Conservation (phyloP, 2,888 invertebrate genomes). For the Epinotia bilunana region DNA sequence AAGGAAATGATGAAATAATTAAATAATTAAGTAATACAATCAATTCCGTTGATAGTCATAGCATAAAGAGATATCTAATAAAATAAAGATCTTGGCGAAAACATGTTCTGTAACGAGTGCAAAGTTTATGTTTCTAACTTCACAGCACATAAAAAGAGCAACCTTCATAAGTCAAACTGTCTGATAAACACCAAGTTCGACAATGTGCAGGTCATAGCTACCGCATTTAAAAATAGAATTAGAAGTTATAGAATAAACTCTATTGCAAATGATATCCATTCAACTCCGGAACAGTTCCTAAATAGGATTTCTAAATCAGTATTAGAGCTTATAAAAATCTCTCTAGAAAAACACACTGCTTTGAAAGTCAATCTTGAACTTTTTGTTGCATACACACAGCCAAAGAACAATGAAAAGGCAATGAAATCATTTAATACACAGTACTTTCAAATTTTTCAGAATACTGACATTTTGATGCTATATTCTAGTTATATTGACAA, state of each 20-base stretch:
- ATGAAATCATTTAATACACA: no score
- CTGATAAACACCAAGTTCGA: neutral
- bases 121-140: conserved; percentile 1
- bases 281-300: no score
- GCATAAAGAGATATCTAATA: no score
- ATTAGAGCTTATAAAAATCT: neutral
- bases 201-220: neutral
- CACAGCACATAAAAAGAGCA: no score
- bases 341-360: conserved; percentile 1
- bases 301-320: neutral
- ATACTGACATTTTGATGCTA: no score
- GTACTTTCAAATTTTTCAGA: no score
- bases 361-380: neutral
- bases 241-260: neutral
- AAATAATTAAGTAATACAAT: neutral
- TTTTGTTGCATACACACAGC: conserved; percentile 1
- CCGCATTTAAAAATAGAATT: neutral
- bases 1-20: neutral
- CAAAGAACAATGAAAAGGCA: no score
- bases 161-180: conserved; percentile 5
- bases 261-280: neutral
- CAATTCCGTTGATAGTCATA: neutral
- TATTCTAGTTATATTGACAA: no score
- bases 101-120: neutral
- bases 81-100: neutral